Evolutionary conservation across 2,113 vertebrate genomes (phyloP), one percentile per base, ranked within the genome.

Genomic region (Tachycineta bicolor): DNA sequence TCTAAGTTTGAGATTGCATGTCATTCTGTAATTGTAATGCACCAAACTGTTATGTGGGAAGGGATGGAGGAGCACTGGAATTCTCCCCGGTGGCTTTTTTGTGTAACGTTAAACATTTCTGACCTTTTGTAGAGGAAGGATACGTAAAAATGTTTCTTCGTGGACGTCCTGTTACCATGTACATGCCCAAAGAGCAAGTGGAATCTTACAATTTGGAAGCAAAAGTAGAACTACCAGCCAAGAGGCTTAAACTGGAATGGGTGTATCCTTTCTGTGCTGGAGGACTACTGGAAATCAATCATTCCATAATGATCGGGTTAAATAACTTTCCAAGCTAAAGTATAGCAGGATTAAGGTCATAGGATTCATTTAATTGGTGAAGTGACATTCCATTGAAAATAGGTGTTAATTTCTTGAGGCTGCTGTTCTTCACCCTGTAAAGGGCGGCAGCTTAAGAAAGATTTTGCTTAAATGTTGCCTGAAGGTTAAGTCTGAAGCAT

Each of bases 101-200:
- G 25, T 76, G 39, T 95, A 93, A 95, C 67, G 44, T 87, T 90
- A 69, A 95, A 96, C 75, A 13, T 90, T 96, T 97, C 55, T 97
- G 90, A 95, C 95, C 97, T 98, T 98, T 98, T 98, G 88, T 97
- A 99, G 99, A 99, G 97, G 99, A 99, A 98, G 99, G 99, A 93
- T 99, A 99, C 95, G 99, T 99, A 95, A 99, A 99, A 98, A 99
- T 99, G 99, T 99, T 98, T 98, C 98, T 99, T 86, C 99, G 99
- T 93, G 99, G 99, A 95, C 99, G 99, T 60, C 99, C 99, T 47
- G 97, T 99, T 94, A 99, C 99, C 98, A 99, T 99, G 99, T 98
- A 98, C 98, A 99, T 99, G 99, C 99, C 99, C 97, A 99, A 98
- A 98, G 99, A 99, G 34, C 98, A 99, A 96, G 98, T 99, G 98